A percentile compares a stretch with the other conserved stretches of the same genome.
These are phyloP conservation scores for Labrus mixtus DNA, from an alignment of 2,113 vertebrate species.

Conservation along the genomic window DNA sequence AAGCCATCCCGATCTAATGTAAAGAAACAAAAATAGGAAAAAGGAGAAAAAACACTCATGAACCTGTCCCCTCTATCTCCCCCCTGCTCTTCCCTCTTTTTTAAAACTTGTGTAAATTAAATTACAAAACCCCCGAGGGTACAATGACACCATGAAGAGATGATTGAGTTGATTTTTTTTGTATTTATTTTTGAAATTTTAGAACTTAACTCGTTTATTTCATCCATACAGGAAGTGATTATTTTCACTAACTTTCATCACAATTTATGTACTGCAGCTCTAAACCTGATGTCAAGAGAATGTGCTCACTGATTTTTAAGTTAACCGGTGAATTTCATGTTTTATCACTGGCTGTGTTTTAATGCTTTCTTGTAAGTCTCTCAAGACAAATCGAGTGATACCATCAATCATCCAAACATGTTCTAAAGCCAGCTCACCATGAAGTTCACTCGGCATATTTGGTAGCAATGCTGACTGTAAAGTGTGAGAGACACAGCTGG, in stretches of 20 bases:
- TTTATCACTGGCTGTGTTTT: slow-evolving; percentile 23
- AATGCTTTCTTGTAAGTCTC: background rate
- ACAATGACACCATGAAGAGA: slow-evolving; percentile 76
- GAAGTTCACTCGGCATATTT: slow-evolving; percentile 56
- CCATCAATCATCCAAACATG: slow-evolving; percentile 34
- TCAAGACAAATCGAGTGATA: slow-evolving; percentile 32
- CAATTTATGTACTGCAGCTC: slow-evolving; percentile 43
- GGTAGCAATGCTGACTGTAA: slow-evolving; percentile 66
- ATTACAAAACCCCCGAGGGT: slow-evolving; percentile 66
- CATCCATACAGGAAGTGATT: slow-evolving; percentile 44
- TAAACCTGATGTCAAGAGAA: slow-evolving; percentile 71
- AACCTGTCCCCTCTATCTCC: slow-evolving; percentile 54
- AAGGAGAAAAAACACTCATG: slow-evolving; percentile 76
- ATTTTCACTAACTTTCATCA: slow-evolving; percentile 40
- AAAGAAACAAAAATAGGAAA: slow-evolving; percentile 81
- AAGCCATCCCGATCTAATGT: slow-evolving; percentile 88
- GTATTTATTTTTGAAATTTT: slow-evolving; percentile 70
- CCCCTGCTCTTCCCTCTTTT: slow-evolving; percentile 64
- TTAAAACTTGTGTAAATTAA: slow-evolving; percentile 81
- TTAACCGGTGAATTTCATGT: slow-evolving; percentile 48
- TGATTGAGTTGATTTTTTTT: slow-evolving; percentile 44
- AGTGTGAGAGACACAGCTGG: slow-evolving; percentile 62
- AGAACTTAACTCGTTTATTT: slow-evolving; percentile 51
- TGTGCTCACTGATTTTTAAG: slow-evolving; percentile 57
- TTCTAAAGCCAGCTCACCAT: slow-evolving; percentile 68